Conservation (phyloP, 2,888 invertebrate genomes). For the Xylocampa areola region DNA sequence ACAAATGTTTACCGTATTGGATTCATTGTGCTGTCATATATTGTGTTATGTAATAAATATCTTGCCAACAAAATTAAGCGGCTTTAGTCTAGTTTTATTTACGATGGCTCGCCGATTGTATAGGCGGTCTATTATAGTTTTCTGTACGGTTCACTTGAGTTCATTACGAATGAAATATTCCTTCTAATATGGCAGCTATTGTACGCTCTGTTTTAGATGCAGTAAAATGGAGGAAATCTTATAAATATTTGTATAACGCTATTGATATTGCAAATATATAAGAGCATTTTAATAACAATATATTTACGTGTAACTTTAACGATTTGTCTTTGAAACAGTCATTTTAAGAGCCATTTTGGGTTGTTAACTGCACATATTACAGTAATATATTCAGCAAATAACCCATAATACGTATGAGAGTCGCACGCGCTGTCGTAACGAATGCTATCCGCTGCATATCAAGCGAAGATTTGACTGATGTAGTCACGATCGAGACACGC, state of each 20-base stretch:
- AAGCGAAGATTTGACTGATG: constrained; percentile 85
- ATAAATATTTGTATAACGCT: constrained; percentile 2
- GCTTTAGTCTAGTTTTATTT: constrained; percentile 48
- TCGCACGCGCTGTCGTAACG: constrained; percentile 74
- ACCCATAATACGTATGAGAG: constrained; percentile 69
- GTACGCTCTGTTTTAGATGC: constrained; percentile 3
- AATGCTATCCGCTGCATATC: constrained; percentile 81
- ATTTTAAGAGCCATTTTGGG: constrained; percentile 35
- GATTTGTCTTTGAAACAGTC: too few relatives aligned
- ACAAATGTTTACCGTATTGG: constrained; percentile 69
- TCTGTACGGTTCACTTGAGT: constrained; percentile 14
- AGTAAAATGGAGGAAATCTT: background rate
- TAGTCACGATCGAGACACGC: constrained; percentile 81
- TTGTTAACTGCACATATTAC: constrained; percentile 60
- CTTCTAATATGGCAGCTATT: constrained; percentile 8
- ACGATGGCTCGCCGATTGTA: constrained; percentile 22
- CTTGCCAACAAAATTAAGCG: constrained; percentile 45
- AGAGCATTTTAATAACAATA: too few relatives aligned
- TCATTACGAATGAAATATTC: constrained; percentile 16
- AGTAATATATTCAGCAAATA: constrained; percentile 71
- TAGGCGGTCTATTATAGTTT: constrained; percentile 2
- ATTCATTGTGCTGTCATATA: constrained; percentile 68
- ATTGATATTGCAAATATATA: background rate
- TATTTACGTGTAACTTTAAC: too few relatives aligned
- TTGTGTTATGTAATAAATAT: constrained; percentile 59